These are phyloP conservation scores for Thamnophis sirtalis DNA, from an alignment of 2,113 vertebrate species.

Conservation along the genomic window DNA sequence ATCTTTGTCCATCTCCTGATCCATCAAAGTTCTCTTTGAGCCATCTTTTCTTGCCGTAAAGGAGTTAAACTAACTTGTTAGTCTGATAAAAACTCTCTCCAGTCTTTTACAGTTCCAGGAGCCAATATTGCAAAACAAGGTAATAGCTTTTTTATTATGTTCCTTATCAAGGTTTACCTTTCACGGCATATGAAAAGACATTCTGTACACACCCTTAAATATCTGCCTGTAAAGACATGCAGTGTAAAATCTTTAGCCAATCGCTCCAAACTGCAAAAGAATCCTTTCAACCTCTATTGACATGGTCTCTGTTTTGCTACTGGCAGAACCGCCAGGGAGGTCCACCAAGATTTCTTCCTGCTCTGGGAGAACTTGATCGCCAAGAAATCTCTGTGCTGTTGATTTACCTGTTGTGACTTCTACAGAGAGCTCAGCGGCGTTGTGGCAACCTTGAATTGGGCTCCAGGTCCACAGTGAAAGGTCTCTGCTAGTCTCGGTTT, in stretches of 20 bases:
- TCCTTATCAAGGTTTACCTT: neutral
- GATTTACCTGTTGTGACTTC: slow-evolving; percentile 90
- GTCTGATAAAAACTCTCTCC: neutral
- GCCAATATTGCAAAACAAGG: neutral
- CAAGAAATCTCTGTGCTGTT: neutral
- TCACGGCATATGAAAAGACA: neutral
- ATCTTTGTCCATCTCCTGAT: neutral
- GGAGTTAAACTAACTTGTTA: neutral
- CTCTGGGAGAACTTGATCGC: neutral
- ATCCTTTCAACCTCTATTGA: neutral
- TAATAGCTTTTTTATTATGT: neutral
- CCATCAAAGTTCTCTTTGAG: neutral
- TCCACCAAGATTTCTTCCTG: neutral
- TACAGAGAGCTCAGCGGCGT: slow-evolving; percentile 84
- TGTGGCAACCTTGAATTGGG: slow-evolving; percentile 88
- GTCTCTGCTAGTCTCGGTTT: slow-evolving; percentile 85
- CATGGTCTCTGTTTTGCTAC: neutral
- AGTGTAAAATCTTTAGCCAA: neutral
- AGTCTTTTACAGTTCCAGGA: neutral
- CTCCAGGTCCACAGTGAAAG: slow-evolving; percentile 89
- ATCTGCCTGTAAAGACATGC: neutral
- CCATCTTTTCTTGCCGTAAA: neutral
- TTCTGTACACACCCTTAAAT: neutral
- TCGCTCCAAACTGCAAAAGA: no score
- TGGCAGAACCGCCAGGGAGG: neutral